These are phyloP conservation scores for Sebastes iracundus DNA, from an alignment of 2,797 vertebrate genomes.

Conservation along the genomic window DNA sequence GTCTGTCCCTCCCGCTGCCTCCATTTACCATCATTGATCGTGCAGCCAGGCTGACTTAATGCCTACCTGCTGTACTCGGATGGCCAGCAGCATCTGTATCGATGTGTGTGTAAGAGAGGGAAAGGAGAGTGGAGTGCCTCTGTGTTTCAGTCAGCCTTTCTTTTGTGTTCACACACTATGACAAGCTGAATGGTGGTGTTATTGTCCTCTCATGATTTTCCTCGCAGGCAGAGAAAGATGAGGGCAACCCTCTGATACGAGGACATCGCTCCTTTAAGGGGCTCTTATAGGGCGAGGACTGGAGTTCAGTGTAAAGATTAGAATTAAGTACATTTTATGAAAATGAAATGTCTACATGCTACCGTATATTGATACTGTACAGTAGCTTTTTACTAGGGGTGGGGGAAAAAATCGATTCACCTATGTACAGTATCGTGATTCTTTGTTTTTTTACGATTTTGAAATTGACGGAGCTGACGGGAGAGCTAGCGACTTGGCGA, in stretches of 20 bases:
- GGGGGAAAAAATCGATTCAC: too few species aligned
- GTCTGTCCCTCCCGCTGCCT: conserved; percentile 67
- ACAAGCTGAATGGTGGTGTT: conserved; percentile 6
- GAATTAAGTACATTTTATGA: not conserved
- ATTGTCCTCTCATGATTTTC: conserved; percentile 8
- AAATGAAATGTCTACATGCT: not conserved
- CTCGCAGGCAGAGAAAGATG: not conserved
- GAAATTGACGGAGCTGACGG: too few species aligned
- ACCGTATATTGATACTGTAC: not conserved
- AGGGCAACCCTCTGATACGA: not conserved
- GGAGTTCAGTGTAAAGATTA: not conserved
- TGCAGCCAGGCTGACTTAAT: conserved; percentile 63
- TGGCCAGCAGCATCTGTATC: conserved; percentile 38
- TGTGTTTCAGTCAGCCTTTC: conserved; percentile 7
- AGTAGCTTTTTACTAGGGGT: not conserved
- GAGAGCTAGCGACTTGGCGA: too few species aligned
- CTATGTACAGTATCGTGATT: too few species aligned
- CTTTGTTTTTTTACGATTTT: too few species aligned
- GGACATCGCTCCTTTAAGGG: not conserved
- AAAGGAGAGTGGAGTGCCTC: conserved; percentile 1
- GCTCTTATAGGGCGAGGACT: not conserved
- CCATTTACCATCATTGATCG: conserved; percentile 72
- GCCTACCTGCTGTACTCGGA: conserved; percentile 68
- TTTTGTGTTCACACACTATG: conserved; percentile 14
- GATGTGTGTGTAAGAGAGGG: conserved; percentile 6